A percentile compares a stretch with the other conserved stretches of the same genome.
Evolutionary conservation across 2,888 invertebrate genomes (phyloP).

Genomic region (Drosophila niveifrons): DNA sequence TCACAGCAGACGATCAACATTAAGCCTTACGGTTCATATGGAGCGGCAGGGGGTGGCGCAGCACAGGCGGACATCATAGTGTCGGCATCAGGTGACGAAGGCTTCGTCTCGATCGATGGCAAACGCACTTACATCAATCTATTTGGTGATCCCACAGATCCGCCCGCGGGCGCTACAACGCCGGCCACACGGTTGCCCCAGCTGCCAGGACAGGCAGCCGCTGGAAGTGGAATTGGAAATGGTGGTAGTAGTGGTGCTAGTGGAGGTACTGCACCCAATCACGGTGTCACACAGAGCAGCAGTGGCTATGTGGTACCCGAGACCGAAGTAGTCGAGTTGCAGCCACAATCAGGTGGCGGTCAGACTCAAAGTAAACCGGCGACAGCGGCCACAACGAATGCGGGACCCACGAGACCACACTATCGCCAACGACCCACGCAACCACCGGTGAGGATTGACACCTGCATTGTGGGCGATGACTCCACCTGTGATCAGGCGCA

Average conservation of each 20-base stretch:
- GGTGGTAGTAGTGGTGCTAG: slow-evolving; percentile 49
- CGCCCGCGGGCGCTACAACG: slow-evolving; percentile 83
- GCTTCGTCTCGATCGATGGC: slow-evolving; percentile 96
- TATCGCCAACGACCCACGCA: slow-evolving; percentile 85
- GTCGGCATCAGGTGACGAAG: slow-evolving; percentile 92
- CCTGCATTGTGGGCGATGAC: slow-evolving; percentile 96
- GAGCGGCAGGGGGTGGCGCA: slow-evolving; percentile 83
- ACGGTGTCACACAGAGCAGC: slow-evolving; percentile 85
- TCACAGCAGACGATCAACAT: slow-evolving; percentile 85
- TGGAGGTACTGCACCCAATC: slow-evolving; percentile 33
- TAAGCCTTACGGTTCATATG: slow-evolving; percentile 83
- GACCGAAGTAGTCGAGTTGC: slow-evolving; percentile 86
- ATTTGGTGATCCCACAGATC: slow-evolving; percentile 88
- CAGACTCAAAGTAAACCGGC: slow-evolving; percentile 78
- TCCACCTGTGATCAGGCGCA: slow-evolving; percentile 95
- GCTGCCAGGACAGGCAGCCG: slow-evolving; percentile 63
- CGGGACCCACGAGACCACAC: slow-evolving; percentile 89
- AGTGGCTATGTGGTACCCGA: slow-evolving; percentile 88
- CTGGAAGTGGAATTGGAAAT: slow-evolving; percentile 22
- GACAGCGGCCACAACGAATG: slow-evolving; percentile 76
- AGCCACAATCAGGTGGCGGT: slow-evolving; percentile 85
- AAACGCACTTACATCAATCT: slow-evolving; percentile 95
- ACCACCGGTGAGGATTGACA: slow-evolving; percentile 90
- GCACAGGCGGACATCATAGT: slow-evolving; percentile 90
- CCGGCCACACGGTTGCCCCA: slow-evolving; percentile 83